These are phyloP conservation scores for Caenorhabditis sinica DNA, from an alignment of 2,888 invertebrate species.

Conservation along the genomic window DNA sequence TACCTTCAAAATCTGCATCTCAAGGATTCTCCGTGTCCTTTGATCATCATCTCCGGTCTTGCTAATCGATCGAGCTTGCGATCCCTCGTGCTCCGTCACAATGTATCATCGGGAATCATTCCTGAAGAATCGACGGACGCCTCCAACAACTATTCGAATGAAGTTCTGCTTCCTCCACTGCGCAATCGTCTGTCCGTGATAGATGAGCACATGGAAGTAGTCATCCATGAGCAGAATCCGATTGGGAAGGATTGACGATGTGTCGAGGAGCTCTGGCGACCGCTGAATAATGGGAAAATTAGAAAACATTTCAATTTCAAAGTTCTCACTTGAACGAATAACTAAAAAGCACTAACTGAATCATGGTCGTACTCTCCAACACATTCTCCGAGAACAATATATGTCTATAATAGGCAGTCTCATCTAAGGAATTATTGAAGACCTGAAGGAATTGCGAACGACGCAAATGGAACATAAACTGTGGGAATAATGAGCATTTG, in stretches of 20 bases:
- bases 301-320: neutral
- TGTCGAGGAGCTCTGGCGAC: constrained; percentile 94
- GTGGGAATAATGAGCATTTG: constrained; percentile 98
- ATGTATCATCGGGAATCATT: constrained; percentile 98
- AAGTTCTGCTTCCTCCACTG: constrained; percentile 97
- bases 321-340: constrained; percentile 92
- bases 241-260: constrained; percentile 97
- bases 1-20: no score
- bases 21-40: no score
- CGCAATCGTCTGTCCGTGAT: constrained; percentile 99
- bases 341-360: constrained; percentile 98
- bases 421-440: constrained; percentile 99
- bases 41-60: no score
- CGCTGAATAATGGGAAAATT: constrained; percentile 63
- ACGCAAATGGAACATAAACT: constrained; percentile 99
- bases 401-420: constrained; percentile 98
- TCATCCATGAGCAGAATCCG: constrained; percentile 99
- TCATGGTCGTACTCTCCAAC: constrained; percentile 98
- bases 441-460: constrained; percentile 97
- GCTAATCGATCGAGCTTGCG: constrained; percentile 99
- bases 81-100: constrained; percentile 99
- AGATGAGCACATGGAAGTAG: constrained; percentile 99
- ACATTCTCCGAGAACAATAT: constrained; percentile 98
- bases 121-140: constrained; percentile 95
- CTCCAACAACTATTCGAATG: constrained; percentile 94